phyloP scores from a whole-genome alignment of 2,113 vertebrate genomes.

The Puntigrus tetrazona region DNA sequence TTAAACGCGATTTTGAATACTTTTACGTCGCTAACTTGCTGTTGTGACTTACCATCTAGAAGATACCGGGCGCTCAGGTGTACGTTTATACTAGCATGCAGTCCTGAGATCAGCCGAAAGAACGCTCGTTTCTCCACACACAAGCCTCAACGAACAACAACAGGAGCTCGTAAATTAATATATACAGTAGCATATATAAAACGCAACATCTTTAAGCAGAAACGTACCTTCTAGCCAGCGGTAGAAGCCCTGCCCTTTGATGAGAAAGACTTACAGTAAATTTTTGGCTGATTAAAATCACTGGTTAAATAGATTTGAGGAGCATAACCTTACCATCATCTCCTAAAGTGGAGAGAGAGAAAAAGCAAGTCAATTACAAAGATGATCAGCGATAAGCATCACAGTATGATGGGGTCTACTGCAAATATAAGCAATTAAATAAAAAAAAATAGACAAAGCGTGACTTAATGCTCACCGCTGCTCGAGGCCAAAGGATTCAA shows the following conservation, averaged over 20 bases:
- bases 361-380: background rate
- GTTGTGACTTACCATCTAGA: conserved; percentile 80
- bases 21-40: too few relatives aligned
- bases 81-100: conserved; percentile 92
- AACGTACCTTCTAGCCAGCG: conserved; percentile 88
- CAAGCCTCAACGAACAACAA: conserved; percentile 73
- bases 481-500: conserved; percentile 75
- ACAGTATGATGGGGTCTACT: background rate
- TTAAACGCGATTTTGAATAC: background rate
- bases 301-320: background rate
- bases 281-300: background rate
- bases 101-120: conserved; percentile 88
- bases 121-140: conserved; percentile 95
- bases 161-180: background rate
- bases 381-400: background rate
- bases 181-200: background rate
- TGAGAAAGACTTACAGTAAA: conserved; percentile 32
- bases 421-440: background rate
- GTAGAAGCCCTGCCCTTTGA: conserved; percentile 83
- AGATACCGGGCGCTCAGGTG: conserved; percentile 90
- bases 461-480: conserved; percentile 71
- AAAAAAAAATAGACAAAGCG: background rate
- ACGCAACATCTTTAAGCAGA: background rate
- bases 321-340: conserved; percentile 54
- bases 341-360: conserved; percentile 37